phyloP scores from a whole-genome alignment of 2,888 invertebrate species.

The Cheilosia impressa region DNA sequence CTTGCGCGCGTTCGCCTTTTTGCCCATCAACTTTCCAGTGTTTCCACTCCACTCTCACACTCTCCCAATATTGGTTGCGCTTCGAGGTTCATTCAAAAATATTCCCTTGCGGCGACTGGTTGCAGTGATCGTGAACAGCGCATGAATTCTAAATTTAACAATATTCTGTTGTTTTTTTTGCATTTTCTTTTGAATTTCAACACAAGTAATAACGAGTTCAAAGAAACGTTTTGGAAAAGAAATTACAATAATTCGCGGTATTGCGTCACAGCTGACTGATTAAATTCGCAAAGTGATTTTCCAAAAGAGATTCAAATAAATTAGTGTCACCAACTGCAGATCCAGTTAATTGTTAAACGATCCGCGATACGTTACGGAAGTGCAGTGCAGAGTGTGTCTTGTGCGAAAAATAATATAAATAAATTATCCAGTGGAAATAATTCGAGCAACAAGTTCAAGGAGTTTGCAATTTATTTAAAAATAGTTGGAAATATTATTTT shows the following conservation, averaged over 20 bases:
- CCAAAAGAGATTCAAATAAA: conserved; percentile 47
- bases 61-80: conserved; percentile 34
- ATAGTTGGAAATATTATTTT: conserved; percentile 15
- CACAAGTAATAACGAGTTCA: conserved; percentile 15
- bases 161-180: neutral
- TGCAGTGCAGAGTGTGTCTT: conserved; percentile 24
- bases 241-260: conserved; percentile 4
- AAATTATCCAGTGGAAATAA: neutral
- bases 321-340: conserved; percentile 36
- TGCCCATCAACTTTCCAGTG: conserved; percentile 37
- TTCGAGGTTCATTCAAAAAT: conserved; percentile 63
- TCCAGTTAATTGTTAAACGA: conserved; percentile 49
- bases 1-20: conserved; percentile 45
- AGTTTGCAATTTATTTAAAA: conserved; percentile 5
- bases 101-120: conserved; percentile 62
- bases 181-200: conserved; percentile 8
- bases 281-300: conserved; percentile 31
- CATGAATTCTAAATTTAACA: conserved; percentile 48
- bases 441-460: conserved; percentile 29
- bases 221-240: conserved; percentile 18
- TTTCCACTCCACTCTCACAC: conserved; percentile 37
- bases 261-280: conserved; percentile 51
- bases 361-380: conserved; percentile 43
- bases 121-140: conserved; percentile 47
- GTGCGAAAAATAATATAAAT: conserved; percentile 15